These are phyloP conservation scores for Chorisops tibialis DNA, from an alignment of 2,888 invertebrate genomes.

Conservation along the genomic window DNA sequence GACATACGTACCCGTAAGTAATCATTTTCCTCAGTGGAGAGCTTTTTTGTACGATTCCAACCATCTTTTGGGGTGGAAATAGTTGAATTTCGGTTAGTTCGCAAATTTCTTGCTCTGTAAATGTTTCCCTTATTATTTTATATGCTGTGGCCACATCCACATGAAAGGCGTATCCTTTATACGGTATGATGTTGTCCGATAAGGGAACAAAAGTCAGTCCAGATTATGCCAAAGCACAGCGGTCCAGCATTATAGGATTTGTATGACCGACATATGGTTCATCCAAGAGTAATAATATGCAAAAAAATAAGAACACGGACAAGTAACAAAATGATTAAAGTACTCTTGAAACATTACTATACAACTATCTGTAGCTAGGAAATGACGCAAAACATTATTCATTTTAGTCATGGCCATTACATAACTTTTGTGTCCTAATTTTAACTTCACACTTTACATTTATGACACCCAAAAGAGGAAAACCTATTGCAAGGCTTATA, in stretches of 20 bases:
- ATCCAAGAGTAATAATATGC: neutral
- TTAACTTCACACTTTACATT: slow-evolving; percentile 18
- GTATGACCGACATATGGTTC: neutral
- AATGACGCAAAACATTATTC: too few relatives aligned
- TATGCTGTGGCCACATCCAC: slow-evolving; percentile 66
- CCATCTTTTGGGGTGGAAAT: slow-evolving; percentile 60
- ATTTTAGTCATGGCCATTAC: too few relatives aligned
- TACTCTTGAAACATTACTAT: too few relatives aligned
- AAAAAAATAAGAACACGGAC: neutral
- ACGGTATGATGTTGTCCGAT: neutral
- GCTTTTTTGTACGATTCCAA: slow-evolving; percentile 57
- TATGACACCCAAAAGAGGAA: slow-evolving; percentile 14
- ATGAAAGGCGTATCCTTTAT: slow-evolving; percentile 64
- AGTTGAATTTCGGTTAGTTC: slow-evolving; percentile 63
- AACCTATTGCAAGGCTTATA: too few relatives aligned
- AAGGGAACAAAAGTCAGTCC: neutral
- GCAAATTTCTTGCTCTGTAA: slow-evolving; percentile 64
- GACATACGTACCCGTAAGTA: slow-evolving; percentile 57
- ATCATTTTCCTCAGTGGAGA: slow-evolving; percentile 63
- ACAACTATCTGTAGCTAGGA: too few relatives aligned
- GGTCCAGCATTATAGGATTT: neutral
- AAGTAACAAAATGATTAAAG: neutral
- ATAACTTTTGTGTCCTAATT: slow-evolving; percentile 17
- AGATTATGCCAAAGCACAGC: neutral
- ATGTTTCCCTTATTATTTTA: slow-evolving; percentile 63